A percentile compares a stretch with the other conserved stretches of the same genome.
These are phyloP conservation scores for Apis laboriosa DNA, from an alignment of 1,140 invertebrate genomes.

Conservation along the genomic window DNA sequence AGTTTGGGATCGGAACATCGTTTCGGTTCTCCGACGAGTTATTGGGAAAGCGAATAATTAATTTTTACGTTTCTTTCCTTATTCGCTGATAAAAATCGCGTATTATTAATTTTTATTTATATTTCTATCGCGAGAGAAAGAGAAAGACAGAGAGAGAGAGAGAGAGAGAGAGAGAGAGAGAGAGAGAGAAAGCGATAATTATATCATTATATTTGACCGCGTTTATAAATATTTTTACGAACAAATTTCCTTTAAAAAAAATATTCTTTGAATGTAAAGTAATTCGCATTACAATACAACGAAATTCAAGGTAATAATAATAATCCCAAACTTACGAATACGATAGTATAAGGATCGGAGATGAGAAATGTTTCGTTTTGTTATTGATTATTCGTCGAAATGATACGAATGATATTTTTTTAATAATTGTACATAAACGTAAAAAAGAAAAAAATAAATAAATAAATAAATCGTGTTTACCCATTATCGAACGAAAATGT, in stretches of 20 bases:
- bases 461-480: too few relatives aligned
- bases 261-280: background rate
- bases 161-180: too few relatives aligned
- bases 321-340: background rate
- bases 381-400: background rate
- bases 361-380: background rate
- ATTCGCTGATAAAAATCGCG: too few relatives aligned
- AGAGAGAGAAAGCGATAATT: too few relatives aligned
- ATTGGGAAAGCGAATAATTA: too few relatives aligned
- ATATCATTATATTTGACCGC: background rate
- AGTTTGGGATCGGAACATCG: background rate
- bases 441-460: too few relatives aligned
- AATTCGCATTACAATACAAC: slow-evolving; percentile 14
- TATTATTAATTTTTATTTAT: too few relatives aligned
- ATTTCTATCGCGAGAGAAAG: too few relatives aligned
- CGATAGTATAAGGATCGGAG: background rate
- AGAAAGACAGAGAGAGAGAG: too few relatives aligned
- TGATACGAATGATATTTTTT: background rate
- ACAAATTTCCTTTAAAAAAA: background rate
- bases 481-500: background rate
- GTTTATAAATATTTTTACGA: background rate
- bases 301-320: background rate
- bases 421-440: slow-evolving; percentile 7
- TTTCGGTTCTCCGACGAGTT: too few relatives aligned
- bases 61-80: too few relatives aligned